These are phyloP conservation scores for Drosophila tsacasi DNA, from an alignment of 1,140 invertebrate species.

Conservation along the genomic window DNA sequence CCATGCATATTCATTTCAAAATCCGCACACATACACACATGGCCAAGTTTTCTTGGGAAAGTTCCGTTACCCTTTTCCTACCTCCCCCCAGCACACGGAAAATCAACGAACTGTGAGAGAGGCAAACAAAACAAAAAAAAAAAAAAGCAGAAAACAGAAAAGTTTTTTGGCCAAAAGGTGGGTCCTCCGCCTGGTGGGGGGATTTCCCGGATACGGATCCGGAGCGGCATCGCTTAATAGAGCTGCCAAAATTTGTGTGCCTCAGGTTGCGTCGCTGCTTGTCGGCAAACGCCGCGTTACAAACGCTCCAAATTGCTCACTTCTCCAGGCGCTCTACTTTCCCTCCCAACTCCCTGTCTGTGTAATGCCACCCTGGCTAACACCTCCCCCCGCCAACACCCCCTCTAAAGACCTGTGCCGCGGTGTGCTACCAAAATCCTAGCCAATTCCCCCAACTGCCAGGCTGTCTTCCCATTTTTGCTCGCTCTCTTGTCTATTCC, in stretches of 20 bases:
- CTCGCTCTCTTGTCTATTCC: constrained; percentile 45
- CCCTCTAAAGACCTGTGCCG: constrained; percentile 17
- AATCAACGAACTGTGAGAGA: constrained; percentile 40
- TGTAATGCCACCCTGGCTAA: neutral
- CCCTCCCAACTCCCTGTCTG: neutral
- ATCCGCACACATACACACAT: constrained; percentile 57
- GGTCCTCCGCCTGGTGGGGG: constrained; percentile 2
- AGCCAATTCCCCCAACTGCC: constrained; percentile 74
- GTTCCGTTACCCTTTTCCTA: constrained; percentile 37
- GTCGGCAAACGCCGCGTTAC: constrained; percentile 61
- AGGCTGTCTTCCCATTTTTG: constrained; percentile 35
- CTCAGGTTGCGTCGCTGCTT: constrained; percentile 69
- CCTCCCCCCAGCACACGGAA: constrained; percentile 13
- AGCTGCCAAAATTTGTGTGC: constrained; percentile 74
- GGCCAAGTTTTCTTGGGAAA: constrained; percentile 70
- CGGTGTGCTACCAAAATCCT: constrained; percentile 37
- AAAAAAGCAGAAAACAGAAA: neutral
- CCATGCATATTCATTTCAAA: constrained; percentile 80
- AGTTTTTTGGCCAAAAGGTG: constrained; percentile 37
- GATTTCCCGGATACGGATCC: constrained; percentile 39
- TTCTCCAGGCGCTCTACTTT: constrained; percentile 25
- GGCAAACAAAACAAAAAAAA: constrained; percentile 37
- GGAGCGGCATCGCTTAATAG: constrained; percentile 71
- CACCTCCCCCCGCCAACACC: neutral
- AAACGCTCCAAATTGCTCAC: constrained; percentile 73